A percentile compares a stretch with the other conserved stretches of the same genome.
Evolutionary conservation across 2,888 invertebrate genomes (phyloP).

Genomic region (Teinopalpus imperialis): DNA sequence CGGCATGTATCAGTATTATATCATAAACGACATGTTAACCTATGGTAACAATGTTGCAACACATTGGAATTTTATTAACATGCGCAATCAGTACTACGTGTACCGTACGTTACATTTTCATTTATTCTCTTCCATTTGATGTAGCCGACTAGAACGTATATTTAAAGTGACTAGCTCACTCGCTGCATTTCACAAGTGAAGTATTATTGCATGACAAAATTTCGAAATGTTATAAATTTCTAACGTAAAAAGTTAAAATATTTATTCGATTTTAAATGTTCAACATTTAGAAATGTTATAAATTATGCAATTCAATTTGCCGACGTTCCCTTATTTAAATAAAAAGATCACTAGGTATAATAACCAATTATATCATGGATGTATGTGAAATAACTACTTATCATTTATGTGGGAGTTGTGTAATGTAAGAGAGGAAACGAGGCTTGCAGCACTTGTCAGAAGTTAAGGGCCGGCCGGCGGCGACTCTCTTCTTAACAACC

Average conservation of each 20-base stretch:
- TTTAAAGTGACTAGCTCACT: too few species aligned
- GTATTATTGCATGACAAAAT: too few species aligned
- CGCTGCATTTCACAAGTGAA: too few species aligned
- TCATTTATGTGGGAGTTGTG: conserved; percentile 31
- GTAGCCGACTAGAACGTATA: conserved; percentile 22
- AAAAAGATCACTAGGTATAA: too few species aligned
- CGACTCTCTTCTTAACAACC: conserved; percentile 44
- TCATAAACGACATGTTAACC: conserved; percentile 35
- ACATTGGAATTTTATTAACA: conserved; percentile 28
- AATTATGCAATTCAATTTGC: too few species aligned
- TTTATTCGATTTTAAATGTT: too few species aligned
- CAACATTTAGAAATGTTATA: too few species aligned
- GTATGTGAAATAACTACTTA: conserved; percentile 31
- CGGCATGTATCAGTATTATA: conserved; percentile 44
- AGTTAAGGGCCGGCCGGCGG: conserved; percentile 42
- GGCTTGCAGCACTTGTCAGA: conserved; percentile 31
- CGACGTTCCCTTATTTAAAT: too few species aligned
- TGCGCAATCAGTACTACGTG: conserved; percentile 23
- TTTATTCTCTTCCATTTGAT: conserved; percentile 30
- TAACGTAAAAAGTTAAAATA: too few species aligned
- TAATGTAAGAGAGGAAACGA: conserved; percentile 29
- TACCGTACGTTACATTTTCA: conserved; percentile 34
- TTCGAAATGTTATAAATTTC: too few species aligned
- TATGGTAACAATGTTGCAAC: conserved; percentile 25
- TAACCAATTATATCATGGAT: too few species aligned